These are phyloP conservation scores for Pan troglodytes DNA, from an alignment of 2,113 vertebrate genomes.

Conservation along the genomic window NHGRI_mPanTro3-v2.1_pri NC_072420.2:46112501-46113000, in stretches of 20 bases:
- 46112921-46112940: not conserved
- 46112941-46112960: not conserved
- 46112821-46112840: not conserved
- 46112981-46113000: not conserved
- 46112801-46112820: not conserved
- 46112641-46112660: not conserved
- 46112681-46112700: not conserved
- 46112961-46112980: too few species aligned
- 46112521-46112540: fast-evolving
- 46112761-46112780: not conserved
- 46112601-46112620: fast-evolving
- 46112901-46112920: not conserved
- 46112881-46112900: too few species aligned
- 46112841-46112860: not conserved
- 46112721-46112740: fast-evolving
- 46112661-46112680: not conserved
- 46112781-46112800: not conserved
- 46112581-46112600: not conserved
- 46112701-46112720: not conserved
- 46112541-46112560: fast-evolving
- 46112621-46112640: fast-evolving
- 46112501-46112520: fast-evolving
- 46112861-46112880: not conserved
- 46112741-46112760: not conserved
- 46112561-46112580: not conserved